A percentile compares a stretch with the other conserved stretches of the same genome.
These are phyloP conservation scores for Phyllotreta cruciferae DNA, from an alignment of 2,888 invertebrate species.

Conservation along the genomic window DNA sequence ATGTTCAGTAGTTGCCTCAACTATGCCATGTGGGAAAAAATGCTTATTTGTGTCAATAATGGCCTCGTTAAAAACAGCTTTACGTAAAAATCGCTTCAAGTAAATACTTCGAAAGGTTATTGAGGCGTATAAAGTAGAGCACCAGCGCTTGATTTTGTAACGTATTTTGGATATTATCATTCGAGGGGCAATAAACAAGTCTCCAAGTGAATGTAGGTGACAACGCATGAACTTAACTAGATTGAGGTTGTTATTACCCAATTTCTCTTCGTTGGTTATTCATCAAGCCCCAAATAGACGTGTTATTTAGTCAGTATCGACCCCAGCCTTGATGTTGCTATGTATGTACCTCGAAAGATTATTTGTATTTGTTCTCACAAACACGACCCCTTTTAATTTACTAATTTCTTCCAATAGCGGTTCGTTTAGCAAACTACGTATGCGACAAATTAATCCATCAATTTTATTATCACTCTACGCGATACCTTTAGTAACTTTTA, in stretches of 20 bases:
- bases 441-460: too few relatives aligned
- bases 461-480: too few relatives aligned
- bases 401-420: too few relatives aligned
- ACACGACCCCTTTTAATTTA: too few relatives aligned
- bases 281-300: slow-evolving; percentile 7
- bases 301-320: neutral
- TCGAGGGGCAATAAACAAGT: slow-evolving; percentile 9
- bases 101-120: neutral
- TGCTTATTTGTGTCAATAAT: too few relatives aligned
- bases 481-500: too few relatives aligned
- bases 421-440: too few relatives aligned
- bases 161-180: slow-evolving; percentile 3
- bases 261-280: slow-evolving; percentile 14
- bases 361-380: neutral
- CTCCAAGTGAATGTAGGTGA: slow-evolving; percentile 13
- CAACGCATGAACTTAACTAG: slow-evolving; percentile 13
- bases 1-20: too few relatives aligned
- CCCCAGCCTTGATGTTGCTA: neutral
- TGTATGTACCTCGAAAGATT: neutral
- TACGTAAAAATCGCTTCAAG: neutral
- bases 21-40: too few relatives aligned
- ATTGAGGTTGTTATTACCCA: slow-evolving; percentile 18
- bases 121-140: slow-evolving; percentile 1
- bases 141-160: neutral
- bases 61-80: too few relatives aligned